Base-by-base conservation (phyloP, 2,797 vertebrate genomes). In the Catostomus latipinnis region DNA sequence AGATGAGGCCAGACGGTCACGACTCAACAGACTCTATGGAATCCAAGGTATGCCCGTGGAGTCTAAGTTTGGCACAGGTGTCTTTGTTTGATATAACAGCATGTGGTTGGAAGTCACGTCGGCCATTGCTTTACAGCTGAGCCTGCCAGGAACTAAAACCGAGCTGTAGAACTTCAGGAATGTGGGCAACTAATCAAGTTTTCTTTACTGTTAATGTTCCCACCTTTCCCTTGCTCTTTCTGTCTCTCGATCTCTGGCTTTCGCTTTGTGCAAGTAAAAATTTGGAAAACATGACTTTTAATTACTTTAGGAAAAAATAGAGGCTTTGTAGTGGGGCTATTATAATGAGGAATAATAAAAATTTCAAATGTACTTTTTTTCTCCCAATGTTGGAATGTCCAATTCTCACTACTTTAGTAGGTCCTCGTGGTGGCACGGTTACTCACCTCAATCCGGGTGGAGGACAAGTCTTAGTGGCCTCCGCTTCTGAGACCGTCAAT, bases 21-120 rank as follows among this genome's bases (percentile, higher is more conserved):
- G 97, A 72, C 96, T 99, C 82, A 99, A 99, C 90, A 94, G 97
- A 69, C 96, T 99, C 53, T 99, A 97, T 0, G 97, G 98, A 82
- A 99, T 99, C 87, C 98, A 99, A 97, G 98, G 98, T 98, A 93
- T 74, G 84, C 16, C 10, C 18, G 18, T 12, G 0, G 13, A 1
- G n/a, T 22, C 48, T 34, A 14, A 13, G 6, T 18, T 6, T 49
- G 60, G 53, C 70, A 49, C 52, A 81, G 56, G 18, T 75, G 53
- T 16, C 6, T 62, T 68, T 16, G 62, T 14, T 61, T 53, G 14
- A 54, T 61, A 14, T 77, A 9, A 48, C 65, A 67, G 53, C 18
- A 52, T 74, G 10, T 71, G 74, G 13, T 69, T 81, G n/a, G 49
- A 54, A 49, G 72, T 75, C 80, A 71, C 48, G 57, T 69, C 60